phyloP scores from a whole-genome alignment of 2,113 vertebrate species.

The Sphyrna mokarran region DNA sequence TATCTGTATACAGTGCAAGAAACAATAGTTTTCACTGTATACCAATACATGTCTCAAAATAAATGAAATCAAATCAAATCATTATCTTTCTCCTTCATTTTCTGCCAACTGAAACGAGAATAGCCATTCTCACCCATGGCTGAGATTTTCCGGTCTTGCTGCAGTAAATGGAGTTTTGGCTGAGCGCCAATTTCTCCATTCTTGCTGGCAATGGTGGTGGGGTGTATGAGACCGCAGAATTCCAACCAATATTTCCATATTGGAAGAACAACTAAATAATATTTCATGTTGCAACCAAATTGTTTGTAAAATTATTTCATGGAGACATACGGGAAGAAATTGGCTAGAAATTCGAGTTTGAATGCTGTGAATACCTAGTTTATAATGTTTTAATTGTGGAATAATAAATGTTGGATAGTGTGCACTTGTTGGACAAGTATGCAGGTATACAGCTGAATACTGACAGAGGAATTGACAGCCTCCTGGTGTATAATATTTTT shows the following conservation, averaged over 20 bases:
- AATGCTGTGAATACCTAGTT: neutral
- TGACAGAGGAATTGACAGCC: neutral
- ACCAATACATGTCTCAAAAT: no score
- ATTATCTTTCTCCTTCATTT: no score
- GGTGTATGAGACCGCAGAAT: no score
- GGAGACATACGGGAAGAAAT: neutral
- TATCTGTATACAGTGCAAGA: no score
- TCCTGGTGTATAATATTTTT: neutral
- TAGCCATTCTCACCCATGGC: neutral
- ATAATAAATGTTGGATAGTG: neutral
- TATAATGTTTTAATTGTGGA: neutral
- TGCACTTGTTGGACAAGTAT: neutral
- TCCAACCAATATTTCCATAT: neutral
- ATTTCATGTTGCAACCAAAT: no score
- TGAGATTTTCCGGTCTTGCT: no score
- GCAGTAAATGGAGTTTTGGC: no score
- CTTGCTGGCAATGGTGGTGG: no score
- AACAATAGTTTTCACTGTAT: no score
- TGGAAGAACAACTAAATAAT: neutral
- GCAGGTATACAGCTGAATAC: neutral
- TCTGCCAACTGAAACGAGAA: no score
- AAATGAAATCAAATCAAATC: no score
- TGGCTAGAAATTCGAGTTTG: neutral
- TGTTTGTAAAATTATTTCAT: neutral
- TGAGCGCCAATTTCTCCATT: no score